Base-by-base conservation (phyloP, 2,113 vertebrate genomes). In the Scartelaos histophorus region DNA sequence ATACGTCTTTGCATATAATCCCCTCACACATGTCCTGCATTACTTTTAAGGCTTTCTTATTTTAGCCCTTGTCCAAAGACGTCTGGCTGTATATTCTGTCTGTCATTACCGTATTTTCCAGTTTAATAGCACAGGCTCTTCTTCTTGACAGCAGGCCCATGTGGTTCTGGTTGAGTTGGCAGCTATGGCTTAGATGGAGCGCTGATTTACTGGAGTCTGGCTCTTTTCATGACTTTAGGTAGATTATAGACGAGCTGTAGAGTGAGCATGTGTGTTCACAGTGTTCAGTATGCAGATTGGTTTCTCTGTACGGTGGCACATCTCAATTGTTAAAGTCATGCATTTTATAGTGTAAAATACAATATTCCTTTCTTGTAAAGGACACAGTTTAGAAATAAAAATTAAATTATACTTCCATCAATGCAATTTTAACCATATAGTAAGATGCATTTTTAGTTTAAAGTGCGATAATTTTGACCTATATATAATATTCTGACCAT, bases 101-200 rank as follows among this genome's bases (percentile, higher is more conserved):
- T 76, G 69, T 80, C 80, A 74, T 80, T 57, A 69, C 74, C 74
- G 74, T 67, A 67, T 57, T 74, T 46, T 56, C 65, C 19, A 58
- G 24, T 72, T 76, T 60, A 78, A 67, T 47, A 34, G 69, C 58
- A 45, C 24, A 43, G 66, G 46, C 56, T 71, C 61, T 68, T 35
- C 57, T 72, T 66, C 70, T 76, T 54, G n/a, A 66, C 76, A 57
- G 25, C 67, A 6, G 7, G 62, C 29, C 73, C 70, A 80, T 87
- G 73, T 85, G 82, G 79, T 82, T 90, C 61, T 78, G 74, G 46
- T 85, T 79, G 77, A 47, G 66, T 58, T 83, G 78, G 81, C 79
- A 85, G 74, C 69, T 82, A 69, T 61, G 24, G 60, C 43, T 75
- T 5, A 16, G 47, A 73, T 75, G 60, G 51, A 76, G 43, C n/a